These are phyloP conservation scores for Halichondria panicea DNA, from an alignment of 37 sponge, comb jelly and placozoan species.

Conservation along the genomic window DNA sequence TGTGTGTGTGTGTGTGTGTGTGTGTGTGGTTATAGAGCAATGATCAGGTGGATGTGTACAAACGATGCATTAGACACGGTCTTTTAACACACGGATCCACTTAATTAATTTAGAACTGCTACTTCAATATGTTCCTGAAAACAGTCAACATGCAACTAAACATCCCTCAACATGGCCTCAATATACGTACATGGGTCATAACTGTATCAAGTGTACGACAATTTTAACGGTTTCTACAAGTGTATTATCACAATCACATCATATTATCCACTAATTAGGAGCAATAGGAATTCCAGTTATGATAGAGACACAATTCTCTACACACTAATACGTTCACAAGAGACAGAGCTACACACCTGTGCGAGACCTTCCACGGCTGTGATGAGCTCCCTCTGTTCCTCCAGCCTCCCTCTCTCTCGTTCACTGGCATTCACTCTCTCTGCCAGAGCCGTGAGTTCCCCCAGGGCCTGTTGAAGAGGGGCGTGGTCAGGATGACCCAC, in stretches of 20 bases:
- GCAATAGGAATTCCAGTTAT: too few species aligned
- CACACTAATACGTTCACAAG: too few species aligned
- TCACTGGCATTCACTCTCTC: slow-evolving; percentile 79
- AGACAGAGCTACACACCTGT: slow-evolving; percentile 32
- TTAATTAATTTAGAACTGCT: too few species aligned
- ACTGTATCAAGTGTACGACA: too few species aligned
- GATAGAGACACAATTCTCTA: too few species aligned
- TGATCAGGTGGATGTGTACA: background rate
- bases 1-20: slow-evolving; percentile 10
- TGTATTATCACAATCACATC: too few species aligned
- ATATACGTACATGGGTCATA: too few species aligned
- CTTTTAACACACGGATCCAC: background rate
- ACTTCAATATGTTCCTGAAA: too few species aligned
- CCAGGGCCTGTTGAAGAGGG: slow-evolving; percentile 69
- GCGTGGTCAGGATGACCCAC: slow-evolving; percentile 72
- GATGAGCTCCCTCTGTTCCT: slow-evolving; percentile 67
- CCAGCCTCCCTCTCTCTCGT: slow-evolving; percentile 49
- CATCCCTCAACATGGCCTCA: too few species aligned
- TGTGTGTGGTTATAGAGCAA: background rate
- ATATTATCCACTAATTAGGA: too few species aligned
- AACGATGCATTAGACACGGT: background rate
- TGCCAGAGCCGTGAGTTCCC: slow-evolving; percentile 66
- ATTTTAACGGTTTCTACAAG: too few species aligned
- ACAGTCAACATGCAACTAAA: too few species aligned
- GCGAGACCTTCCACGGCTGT: slow-evolving; percentile 70